Percentiles rank a stretch among this genome's conserved stretches.
phyloP scores from a whole-genome alignment of 2,888 invertebrate species.

The Catocala fraxini region DNA sequence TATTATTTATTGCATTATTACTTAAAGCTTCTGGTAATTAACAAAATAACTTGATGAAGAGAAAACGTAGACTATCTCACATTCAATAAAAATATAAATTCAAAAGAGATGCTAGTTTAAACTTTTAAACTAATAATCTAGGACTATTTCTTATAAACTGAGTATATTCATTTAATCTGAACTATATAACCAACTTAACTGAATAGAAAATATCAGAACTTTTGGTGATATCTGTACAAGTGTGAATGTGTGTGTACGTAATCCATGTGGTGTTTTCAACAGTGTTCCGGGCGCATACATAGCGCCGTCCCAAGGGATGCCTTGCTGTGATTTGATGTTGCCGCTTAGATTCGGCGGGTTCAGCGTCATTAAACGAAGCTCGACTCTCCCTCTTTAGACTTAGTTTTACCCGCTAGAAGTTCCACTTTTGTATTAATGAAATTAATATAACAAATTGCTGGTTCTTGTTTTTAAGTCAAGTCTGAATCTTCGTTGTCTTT shows the following conservation, averaged over 20 bases:
- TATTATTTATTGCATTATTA: too few species aligned
- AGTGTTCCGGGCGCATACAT: constrained; percentile 26
- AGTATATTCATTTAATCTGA: too few species aligned
- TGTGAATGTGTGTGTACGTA: constrained; percentile 12
- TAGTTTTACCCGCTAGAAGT: constrained; percentile 26
- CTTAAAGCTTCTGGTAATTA: too few species aligned
- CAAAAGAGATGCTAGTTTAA: too few species aligned
- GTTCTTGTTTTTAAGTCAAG: constrained; percentile 15
- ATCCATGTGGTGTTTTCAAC: constrained; percentile 4
- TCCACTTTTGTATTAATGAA: constrained; percentile 35
- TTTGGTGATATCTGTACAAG: constrained; percentile 22
- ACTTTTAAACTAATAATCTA: too few species aligned
- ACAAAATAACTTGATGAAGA: too few species aligned
- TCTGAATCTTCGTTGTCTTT: constrained; percentile 23
- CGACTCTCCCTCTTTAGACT: constrained; percentile 17
- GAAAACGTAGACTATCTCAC: too few species aligned
- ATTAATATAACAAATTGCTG: constrained; percentile 31
- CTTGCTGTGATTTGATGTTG: constrained; percentile 53
- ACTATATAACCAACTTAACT: too few species aligned
- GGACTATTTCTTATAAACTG: too few species aligned
- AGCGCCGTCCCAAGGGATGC: constrained; percentile 38
- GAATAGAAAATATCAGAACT: constrained; percentile 1
- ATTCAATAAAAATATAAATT: too few species aligned
- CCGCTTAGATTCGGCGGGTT: constrained; percentile 46
- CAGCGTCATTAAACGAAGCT: constrained; percentile 51